phyloP scores from a whole-genome alignment of 2,888 invertebrate genomes.

The Apamea epomidion region DNA sequence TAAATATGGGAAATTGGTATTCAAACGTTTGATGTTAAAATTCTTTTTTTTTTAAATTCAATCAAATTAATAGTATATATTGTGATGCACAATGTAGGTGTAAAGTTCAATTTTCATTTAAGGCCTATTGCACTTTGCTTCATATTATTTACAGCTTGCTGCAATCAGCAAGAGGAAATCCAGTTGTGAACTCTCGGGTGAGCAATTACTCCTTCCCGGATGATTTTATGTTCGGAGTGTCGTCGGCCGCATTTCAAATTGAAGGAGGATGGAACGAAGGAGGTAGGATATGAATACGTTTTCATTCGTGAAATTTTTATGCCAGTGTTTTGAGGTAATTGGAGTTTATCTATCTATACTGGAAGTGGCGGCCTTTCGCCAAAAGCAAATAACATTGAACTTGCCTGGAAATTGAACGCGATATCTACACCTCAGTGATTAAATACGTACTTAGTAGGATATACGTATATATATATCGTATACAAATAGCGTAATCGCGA shows the following conservation, averaged over 20 bases:
- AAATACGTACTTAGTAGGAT: no score
- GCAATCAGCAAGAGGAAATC: constrained; percentile 73
- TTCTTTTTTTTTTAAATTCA: not conserved
- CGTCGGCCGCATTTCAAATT: constrained; percentile 91
- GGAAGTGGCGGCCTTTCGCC: no score
- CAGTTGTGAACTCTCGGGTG: constrained; percentile 70
- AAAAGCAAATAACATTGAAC: no score
- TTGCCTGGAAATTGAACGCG: no score
- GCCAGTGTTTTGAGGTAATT: not conserved
- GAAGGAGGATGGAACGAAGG: constrained; percentile 91
- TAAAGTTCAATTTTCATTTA: not conserved
- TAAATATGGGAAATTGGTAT: not conserved
- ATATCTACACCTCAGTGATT: no score
- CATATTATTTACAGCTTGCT: constrained; percentile 72
- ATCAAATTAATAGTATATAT: not conserved
- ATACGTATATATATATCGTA: no score
- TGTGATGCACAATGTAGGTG: not conserved
- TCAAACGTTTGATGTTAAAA: not conserved
- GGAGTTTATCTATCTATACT: not conserved
- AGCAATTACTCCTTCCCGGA: constrained; percentile 88
- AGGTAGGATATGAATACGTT: constrained; percentile 74
- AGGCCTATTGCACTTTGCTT: not conserved
- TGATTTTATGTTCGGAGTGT: constrained; percentile 91
- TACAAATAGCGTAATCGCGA: no score
- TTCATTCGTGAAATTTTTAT: not conserved